phyloP scores from a whole-genome alignment of 2,888 invertebrate species.

The Ochropleura leucogaster region DNA sequence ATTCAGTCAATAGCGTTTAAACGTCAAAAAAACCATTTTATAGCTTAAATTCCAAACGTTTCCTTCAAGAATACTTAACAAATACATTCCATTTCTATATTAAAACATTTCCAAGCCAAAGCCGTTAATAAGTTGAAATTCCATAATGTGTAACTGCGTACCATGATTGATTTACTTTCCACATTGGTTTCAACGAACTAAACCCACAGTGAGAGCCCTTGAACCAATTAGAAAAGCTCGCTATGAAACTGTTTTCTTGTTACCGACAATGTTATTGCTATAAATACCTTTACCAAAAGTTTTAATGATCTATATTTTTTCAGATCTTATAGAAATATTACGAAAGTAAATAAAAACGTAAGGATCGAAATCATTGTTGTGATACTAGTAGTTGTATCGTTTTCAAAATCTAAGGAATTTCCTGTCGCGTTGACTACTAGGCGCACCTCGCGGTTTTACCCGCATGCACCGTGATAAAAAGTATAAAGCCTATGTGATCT shows the following conservation, averaged over 20 bases:
- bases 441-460: too few relatives aligned
- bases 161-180: constrained; percentile 79
- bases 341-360: neutral
- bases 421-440: neutral
- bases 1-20: too few relatives aligned
- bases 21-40: neutral
- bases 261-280: constrained; percentile 50
- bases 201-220: constrained; percentile 74
- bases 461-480: too few relatives aligned
- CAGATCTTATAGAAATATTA: too few relatives aligned
- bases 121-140: constrained; percentile 53
- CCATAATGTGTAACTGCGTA: constrained; percentile 45
- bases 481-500: too few relatives aligned
- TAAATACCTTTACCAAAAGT: neutral
- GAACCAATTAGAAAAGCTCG: constrained; percentile 78
- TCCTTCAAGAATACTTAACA: neutral
- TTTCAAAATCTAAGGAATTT: neutral
- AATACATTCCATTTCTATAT: constrained; percentile 31
- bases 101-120: constrained; percentile 37
- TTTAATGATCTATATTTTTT: too few relatives aligned
- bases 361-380: neutral
- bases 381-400: neutral
- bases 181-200: constrained; percentile 75
- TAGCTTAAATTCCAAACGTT: neutral
- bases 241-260: constrained; percentile 51